phyloP scores from a whole-genome alignment of 2,797 vertebrate species.

The Nyctalus aviator region DNA sequence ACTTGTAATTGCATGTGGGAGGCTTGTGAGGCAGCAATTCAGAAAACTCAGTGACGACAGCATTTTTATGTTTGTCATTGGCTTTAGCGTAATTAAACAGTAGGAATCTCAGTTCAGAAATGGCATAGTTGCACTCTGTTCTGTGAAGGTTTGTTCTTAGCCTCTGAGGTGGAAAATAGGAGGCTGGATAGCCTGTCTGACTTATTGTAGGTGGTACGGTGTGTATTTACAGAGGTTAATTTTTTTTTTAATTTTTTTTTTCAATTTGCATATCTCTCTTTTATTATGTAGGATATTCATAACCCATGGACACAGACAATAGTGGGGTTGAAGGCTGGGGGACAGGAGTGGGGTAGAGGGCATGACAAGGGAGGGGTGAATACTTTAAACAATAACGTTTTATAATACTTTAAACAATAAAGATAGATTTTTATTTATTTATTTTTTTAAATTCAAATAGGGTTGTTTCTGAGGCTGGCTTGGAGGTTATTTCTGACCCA shows the following conservation, averaged over 20 bases:
- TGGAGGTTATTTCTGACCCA: too few relatives aligned
- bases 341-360: too few relatives aligned
- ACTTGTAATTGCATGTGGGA: background rate
- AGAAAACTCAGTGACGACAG: background rate
- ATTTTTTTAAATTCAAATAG: too few relatives aligned
- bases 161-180: background rate
- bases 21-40: background rate
- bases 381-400: too few relatives aligned
- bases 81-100: slow-evolving; percentile 29
- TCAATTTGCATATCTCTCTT: too few relatives aligned
- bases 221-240: background rate
- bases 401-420: too few relatives aligned
- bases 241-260: background rate
- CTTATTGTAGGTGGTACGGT: background rate
- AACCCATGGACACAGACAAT: too few relatives aligned
- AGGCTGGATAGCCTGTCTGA: background rate
- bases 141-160: slow-evolving; percentile 20
- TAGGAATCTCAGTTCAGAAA: slow-evolving; percentile 16
- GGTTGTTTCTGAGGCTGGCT: too few relatives aligned
- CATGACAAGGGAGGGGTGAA: too few relatives aligned
- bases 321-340: too few relatives aligned
- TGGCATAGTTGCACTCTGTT: background rate
- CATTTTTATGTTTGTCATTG: slow-evolving; percentile 6
- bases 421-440: too few relatives aligned
- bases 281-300: too few relatives aligned